Base-by-base conservation (phyloP, 2,113 vertebrate genomes). In the Lontra canadensis region DNA sequence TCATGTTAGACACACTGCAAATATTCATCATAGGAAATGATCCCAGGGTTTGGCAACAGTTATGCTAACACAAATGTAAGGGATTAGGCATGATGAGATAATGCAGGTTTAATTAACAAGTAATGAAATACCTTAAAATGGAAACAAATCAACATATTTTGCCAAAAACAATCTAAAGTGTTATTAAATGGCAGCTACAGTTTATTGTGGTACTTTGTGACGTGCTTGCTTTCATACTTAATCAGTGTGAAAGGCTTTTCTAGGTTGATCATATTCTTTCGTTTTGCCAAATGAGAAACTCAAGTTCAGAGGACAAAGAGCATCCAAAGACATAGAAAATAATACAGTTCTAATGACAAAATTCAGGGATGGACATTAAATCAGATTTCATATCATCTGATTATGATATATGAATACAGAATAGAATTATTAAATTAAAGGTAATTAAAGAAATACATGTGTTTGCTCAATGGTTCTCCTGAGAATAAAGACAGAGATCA, bases 361-460 rank as follows among this genome's bases (percentile, higher is more conserved):
- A 86, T 61, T 39, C 39, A 61, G 26, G 34, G 74, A 25, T n/a
- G 18, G 52, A 44, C 21, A 76, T 86, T 52, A 92, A 80, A 21
- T 81, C 23, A 44, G 36, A 89, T 92, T 88, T 85, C 73, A 95
- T 74, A 76, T 23, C 83, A 57, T 49, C 55, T 36, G 13, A 52
- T 55, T 55, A 55, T 55, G 52, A 55, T 18, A 18, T 18, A 55
- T 55, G 52, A 18, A 55, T 55, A 55, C 15, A 18, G 52, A 55
- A 18, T 55, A 55, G 18, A 55, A 55, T 55, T 55, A 55, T 55
- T 55, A 55, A 55, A 80, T 18, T 55, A 55, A 55, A 80, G 4
- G 36, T 92, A 67, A 91, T 87, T 61, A 79, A 96, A 65, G 81
- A 86, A 65, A 86, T 52, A 67, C n/a, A 67, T 49, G 31, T 79